Evolutionary conservation across 2,888 invertebrate species (phyloP), one percentile per base, ranked within the genome.

Genomic region (Acronicta alni): DNA sequence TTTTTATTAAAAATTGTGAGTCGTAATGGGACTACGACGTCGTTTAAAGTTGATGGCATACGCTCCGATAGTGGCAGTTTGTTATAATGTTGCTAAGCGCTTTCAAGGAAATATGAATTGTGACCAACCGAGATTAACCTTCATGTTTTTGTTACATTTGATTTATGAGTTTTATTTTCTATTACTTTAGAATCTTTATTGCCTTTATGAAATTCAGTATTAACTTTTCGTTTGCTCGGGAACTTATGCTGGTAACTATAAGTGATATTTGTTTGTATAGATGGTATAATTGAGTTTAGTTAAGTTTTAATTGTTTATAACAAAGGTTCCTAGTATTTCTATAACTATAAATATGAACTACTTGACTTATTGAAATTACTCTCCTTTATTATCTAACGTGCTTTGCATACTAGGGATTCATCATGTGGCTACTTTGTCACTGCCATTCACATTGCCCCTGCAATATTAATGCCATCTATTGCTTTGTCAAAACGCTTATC

Each of bases 1-100:
- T 90, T 92, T 90, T 91, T 90, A 87, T 86, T 89, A 83, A 80
- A 89, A 87, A 86, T 84, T 73, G 79, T 79, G 73, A 65, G 59
- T 74, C 72, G 56, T 86, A 80, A 81, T 82, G 82, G 84, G 55
- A 67, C 74, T 74, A 57, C 70, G 66, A 62, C 49, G 72, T 74
- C 83, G 76, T 82, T 81, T 80, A 70, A 78, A 75, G 72, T 66
- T 80, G 79, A 82, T 81, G 79, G 80, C 71, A 67, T 77, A 69
- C 55, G 62, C 70, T 76, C 49, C 47, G 38, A 72, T 72, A 59
- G 57, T 61, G 12, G 43, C 52, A 64, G 55, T 72, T 65, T 60
- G 59, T 76, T 66, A 76, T 74, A 63, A 73, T 64, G 67, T 67
- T 54, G 45, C 58, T 70, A 73, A 74, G 73, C 65, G 49, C 74